Evolutionary conservation across 2,888 invertebrate genomes (phyloP).

Genomic region (Xanthia icteritia): DNA sequence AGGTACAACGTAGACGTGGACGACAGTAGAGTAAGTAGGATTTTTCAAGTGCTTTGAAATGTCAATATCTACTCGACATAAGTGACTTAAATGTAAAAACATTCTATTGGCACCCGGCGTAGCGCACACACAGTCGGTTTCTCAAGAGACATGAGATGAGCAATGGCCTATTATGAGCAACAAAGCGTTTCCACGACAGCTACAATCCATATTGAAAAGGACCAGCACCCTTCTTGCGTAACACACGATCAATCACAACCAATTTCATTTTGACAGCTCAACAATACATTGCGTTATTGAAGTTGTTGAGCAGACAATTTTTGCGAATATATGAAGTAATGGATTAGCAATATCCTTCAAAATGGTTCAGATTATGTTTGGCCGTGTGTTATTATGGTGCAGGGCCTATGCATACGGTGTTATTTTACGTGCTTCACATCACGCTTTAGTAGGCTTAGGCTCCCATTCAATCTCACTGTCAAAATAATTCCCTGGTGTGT

Average conservation of each 20-base stretch:
- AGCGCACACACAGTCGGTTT: neutral
- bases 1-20: no score
- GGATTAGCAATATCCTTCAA: no score
- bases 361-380: no score
- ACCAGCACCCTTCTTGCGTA: no score
- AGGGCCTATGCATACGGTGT: neutral
- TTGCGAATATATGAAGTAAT: no score
- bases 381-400: no score
- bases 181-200: neutral
- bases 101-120: neutral
- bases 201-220: neutral
- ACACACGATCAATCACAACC: no score
- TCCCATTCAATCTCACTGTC: neutral
- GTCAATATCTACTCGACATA: constrained; percentile 3
- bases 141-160: neutral
- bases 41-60: neutral
- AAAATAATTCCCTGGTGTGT: neutral
- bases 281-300: no score
- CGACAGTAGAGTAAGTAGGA: no score
- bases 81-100: constrained; percentile 3
- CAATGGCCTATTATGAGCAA: neutral
- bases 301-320: no score
- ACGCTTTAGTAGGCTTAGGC: neutral
- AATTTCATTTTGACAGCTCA: no score
- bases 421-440: neutral